These are phyloP conservation scores for Eira barbara DNA, from an alignment of 2,113 vertebrate species.

Conservation along the genomic window DNA sequence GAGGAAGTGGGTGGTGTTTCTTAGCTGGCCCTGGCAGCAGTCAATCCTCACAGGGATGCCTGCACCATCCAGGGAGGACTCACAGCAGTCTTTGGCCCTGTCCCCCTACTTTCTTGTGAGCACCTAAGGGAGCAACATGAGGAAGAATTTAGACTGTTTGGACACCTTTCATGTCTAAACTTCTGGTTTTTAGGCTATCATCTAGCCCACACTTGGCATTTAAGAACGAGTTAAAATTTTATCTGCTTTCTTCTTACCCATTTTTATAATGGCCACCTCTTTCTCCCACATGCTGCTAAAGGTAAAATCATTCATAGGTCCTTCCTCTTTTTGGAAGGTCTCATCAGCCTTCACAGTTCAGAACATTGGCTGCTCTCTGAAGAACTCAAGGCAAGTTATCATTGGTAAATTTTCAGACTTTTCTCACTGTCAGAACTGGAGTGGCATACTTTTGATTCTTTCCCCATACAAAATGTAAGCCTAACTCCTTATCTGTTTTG, in stretches of 20 bases:
- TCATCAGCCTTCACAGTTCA: background rate
- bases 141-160: background rate
- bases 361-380: background rate
- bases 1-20: background rate
- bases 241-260: background rate
- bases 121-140: background rate
- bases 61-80: accelerated
- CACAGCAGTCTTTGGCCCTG: background rate
- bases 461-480: accelerated
- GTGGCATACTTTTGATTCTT: background rate
- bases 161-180: accelerated
- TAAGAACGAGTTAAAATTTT: background rate
- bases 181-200: background rate
- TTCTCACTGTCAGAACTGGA: background rate
- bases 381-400: background rate
- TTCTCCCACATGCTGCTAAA: background rate
- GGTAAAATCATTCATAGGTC: accelerated
- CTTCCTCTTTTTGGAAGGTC: background rate
- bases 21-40: background rate
- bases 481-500: background rate
- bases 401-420: background rate
- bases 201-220: background rate
- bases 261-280: no score
- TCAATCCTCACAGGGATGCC: accelerated
- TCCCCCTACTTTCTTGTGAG: accelerated